These are phyloP conservation scores for Parnassius smintheus DNA, from an alignment of 2,888 invertebrate genomes.

Conservation along the genomic window DNA sequence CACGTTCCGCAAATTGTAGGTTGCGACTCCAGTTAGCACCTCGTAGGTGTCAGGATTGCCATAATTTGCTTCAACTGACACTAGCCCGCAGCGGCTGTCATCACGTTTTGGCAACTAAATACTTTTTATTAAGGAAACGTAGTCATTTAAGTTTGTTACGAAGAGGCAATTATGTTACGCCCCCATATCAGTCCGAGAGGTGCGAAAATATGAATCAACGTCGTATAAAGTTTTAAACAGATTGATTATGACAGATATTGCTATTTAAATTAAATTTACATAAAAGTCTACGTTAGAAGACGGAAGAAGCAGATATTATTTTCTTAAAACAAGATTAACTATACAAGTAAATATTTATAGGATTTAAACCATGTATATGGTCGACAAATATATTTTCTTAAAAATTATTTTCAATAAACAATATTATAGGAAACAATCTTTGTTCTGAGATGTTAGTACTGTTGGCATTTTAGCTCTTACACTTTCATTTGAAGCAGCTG, in stretches of 20 bases:
- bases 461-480: too few relatives aligned
- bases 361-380: too few relatives aligned
- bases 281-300: slow-evolving; percentile 13
- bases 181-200: slow-evolving; percentile 40
- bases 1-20: slow-evolving; percentile 73
- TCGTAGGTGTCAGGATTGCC: slow-evolving; percentile 80
- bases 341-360: too few relatives aligned
- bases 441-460: too few relatives aligned
- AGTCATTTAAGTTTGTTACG: slow-evolving; percentile 61
- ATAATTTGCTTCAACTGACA: slow-evolving; percentile 72
- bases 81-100: slow-evolving; percentile 71
- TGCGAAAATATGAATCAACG: slow-evolving; percentile 33
- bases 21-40: slow-evolving; percentile 74
- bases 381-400: too few relatives aligned
- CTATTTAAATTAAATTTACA: slow-evolving; percentile 18
- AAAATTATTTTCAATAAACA: too few relatives aligned
- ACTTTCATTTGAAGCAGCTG: too few relatives aligned
- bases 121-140: slow-evolving; percentile 62
- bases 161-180: slow-evolving; percentile 48
- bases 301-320: too few relatives aligned
- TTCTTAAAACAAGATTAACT: too few relatives aligned
- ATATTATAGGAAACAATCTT: too few relatives aligned
- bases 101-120: slow-evolving; percentile 74
- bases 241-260: slow-evolving; percentile 15
- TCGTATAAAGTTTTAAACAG: slow-evolving; percentile 21